Conservation (phyloP, 2,888 invertebrate genomes). For the Euspilapteryx auroguttella region DNA sequence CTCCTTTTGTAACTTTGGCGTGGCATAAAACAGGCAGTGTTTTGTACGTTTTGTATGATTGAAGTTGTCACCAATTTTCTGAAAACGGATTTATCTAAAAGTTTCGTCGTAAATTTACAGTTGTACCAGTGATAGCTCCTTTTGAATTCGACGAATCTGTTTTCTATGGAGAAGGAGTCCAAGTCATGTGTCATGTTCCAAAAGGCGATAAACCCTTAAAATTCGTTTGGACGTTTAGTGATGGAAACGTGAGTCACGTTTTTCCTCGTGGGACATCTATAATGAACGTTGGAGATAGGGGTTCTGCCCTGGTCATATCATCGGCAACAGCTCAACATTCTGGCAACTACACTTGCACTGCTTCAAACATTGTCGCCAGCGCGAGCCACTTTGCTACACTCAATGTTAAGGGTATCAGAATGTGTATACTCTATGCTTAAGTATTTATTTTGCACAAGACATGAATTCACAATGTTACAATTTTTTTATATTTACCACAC, state of each 20-base stretch:
- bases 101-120: constrained; percentile 32
- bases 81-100: no score
- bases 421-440: constrained; percentile 28
- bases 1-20: constrained; percentile 48
- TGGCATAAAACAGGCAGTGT: constrained; percentile 44
- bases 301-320: constrained; percentile 70
- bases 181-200: constrained; percentile 61
- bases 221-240: constrained; percentile 76
- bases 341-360: constrained; percentile 70
- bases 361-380: constrained; percentile 64
- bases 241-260: constrained; percentile 59
- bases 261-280: constrained; percentile 63
- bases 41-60: no score
- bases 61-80: no score
- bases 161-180: constrained; percentile 61
- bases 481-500: no score
- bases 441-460: no score
- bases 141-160: constrained; percentile 62
- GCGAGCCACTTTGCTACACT: constrained; percentile 63
- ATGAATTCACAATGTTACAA: no score
- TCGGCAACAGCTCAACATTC: constrained; percentile 69
- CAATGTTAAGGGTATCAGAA: constrained; percentile 64
- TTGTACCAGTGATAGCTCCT: constrained; percentile 62
- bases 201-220: constrained; percentile 73
- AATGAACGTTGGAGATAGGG: constrained; percentile 65